Evolutionary conservation across 2,113 vertebrate genomes (phyloP).

Genomic region (Cervus canadensis): DNA sequence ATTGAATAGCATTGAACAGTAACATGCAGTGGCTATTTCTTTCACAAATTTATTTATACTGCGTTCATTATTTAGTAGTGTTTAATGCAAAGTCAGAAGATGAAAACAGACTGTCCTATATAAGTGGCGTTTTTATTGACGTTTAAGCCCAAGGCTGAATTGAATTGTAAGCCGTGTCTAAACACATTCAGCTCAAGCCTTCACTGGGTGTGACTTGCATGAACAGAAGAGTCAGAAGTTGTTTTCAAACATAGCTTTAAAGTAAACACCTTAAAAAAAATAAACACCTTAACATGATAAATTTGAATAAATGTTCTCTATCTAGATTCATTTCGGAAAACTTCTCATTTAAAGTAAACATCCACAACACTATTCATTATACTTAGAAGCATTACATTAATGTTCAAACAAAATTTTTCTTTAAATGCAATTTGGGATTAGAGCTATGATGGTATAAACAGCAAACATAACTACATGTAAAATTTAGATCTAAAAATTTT

Average conservation of each 20-base stretch:
- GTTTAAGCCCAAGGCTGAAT: slow-evolving; percentile 81
- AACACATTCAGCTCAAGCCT: slow-evolving; percentile 81
- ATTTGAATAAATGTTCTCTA: slow-evolving; percentile 66
- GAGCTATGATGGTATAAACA: neutral
- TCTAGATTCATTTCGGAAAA: slow-evolving; percentile 73
- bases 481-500: neutral
- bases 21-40: neutral
- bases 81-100: neutral
- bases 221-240: neutral
- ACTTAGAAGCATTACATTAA: slow-evolving; percentile 52
- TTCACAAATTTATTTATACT: neutral
- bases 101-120: neutral
- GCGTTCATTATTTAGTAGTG: neutral
- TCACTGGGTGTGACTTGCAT: slow-evolving; percentile 75
- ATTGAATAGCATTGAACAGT: neutral
- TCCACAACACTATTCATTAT: slow-evolving; percentile 45
- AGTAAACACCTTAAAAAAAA: neutral
- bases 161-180: slow-evolving; percentile 83
- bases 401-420: neutral
- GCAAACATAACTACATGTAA: neutral
- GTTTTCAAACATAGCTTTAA: neutral
- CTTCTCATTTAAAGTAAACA: slow-evolving; percentile 61
- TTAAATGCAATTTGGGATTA: neutral
- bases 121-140: slow-evolving; percentile 72
- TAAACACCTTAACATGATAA: neutral